These are phyloP conservation scores for Beroe ovata DNA, from an alignment of 37 sponge, comb jelly and placozoan species.

Conservation along the genomic window DNA sequence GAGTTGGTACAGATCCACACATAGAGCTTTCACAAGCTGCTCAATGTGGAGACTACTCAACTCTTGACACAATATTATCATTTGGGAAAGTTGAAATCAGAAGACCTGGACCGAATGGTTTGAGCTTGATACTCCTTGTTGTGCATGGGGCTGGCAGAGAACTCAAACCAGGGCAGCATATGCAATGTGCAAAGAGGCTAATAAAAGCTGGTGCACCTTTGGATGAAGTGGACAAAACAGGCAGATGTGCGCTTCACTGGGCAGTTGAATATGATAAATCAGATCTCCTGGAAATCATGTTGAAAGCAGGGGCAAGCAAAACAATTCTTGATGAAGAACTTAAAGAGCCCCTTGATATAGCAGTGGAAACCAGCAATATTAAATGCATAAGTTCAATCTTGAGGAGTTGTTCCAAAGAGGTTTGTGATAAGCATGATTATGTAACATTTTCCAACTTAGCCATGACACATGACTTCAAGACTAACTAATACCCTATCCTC, in stretches of 20 bases:
- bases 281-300: constrained; percentile 21
- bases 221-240: constrained; percentile 43
- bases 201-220: constrained; percentile 40
- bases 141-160: constrained; percentile 43
- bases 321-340: constrained; percentile 45
- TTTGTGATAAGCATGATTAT: no score
- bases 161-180: constrained; percentile 28
- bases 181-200: constrained; percentile 32
- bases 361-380: constrained; percentile 21
- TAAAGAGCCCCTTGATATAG: constrained; percentile 20
- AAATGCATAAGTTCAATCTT: constrained; percentile 16
- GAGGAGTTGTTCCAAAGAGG: constrained; percentile 31
- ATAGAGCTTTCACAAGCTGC: constrained; percentile 33
- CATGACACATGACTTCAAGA: no score
- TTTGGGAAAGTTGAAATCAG: constrained; percentile 66
- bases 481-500: no score
- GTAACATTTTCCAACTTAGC: no score
- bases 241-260: constrained; percentile 31
- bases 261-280: constrained; percentile 34
- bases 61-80: constrained; percentile 48
- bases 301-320: constrained; percentile 12
- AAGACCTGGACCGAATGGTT: constrained; percentile 63
- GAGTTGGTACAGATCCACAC: constrained; percentile 37
- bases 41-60: constrained; percentile 35
- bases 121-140: constrained; percentile 12